Evolutionary conservation across 2,113 vertebrate species (phyloP).

Genomic region (Reinhardtius hippoglossoides): DNA sequence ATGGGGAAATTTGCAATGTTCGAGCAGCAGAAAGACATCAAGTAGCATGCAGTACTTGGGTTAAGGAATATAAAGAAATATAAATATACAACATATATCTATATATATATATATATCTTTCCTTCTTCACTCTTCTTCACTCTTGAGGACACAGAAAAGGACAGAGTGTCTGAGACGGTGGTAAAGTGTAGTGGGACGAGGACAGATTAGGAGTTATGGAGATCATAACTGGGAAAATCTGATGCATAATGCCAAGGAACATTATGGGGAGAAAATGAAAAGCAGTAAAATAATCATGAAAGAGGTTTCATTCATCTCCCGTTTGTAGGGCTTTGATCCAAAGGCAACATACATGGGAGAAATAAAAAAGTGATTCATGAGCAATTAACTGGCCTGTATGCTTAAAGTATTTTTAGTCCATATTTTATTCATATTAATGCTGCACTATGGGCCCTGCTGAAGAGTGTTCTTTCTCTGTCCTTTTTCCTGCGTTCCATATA

Average conservation of each 20-base stretch:
- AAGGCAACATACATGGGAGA: slow-evolving; percentile 28
- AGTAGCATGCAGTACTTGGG: too few species aligned
- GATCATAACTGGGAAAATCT: slow-evolving; percentile 11
- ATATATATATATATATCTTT: not conserved
- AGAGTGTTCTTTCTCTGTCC: not conserved
- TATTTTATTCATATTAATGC: slow-evolving; percentile 10
- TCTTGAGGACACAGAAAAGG: not conserved
- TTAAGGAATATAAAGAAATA: too few species aligned
- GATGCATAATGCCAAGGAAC: not conserved
- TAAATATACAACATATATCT: too few species aligned
- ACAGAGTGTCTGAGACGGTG: not conserved
- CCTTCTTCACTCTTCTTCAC: not conserved
- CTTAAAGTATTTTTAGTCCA: slow-evolving; percentile 27
- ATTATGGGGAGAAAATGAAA: not conserved
- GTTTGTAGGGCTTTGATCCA: slow-evolving; percentile 34
- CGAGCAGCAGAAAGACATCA: too few species aligned
- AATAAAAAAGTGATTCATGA: slow-evolving; percentile 24
- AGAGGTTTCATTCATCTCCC: slow-evolving; percentile 19
- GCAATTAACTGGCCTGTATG: slow-evolving; percentile 23
- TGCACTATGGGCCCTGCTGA: not conserved
- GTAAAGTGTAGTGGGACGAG: too few species aligned
- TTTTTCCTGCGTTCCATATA: not conserved
- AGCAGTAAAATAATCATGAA: slow-evolving; percentile 24
- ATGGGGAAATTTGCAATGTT: too few species aligned
- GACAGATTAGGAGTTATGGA: not conserved